Conservation (phyloP, 37 sponge, comb jelly and placozoan species). For the Halisarca cf. caerulea region DNA sequence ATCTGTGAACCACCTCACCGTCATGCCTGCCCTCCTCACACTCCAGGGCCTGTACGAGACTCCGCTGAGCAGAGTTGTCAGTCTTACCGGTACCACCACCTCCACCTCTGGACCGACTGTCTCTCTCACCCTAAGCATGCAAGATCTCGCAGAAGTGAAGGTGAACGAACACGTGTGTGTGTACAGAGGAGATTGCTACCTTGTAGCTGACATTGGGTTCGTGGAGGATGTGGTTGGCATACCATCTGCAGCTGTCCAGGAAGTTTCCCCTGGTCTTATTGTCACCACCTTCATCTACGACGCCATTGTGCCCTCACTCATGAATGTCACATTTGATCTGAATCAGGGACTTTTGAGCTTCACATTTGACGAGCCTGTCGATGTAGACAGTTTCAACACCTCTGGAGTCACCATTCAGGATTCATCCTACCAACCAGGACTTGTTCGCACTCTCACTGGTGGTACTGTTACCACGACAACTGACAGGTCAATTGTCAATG, state of each 20-base stretch:
- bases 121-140: slow-evolving; percentile 33
- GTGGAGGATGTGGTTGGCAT: slow-evolving; percentile 74
- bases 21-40: slow-evolving; percentile 51
- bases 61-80: slow-evolving; percentile 45
- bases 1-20: slow-evolving; percentile 62
- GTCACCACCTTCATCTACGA: slow-evolving; percentile 56
- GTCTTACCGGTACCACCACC: slow-evolving; percentile 28
- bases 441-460: slow-evolving; percentile 50
- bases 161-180: slow-evolving; percentile 63
- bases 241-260: slow-evolving; percentile 37
- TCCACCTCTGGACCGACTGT: slow-evolving; percentile 38
- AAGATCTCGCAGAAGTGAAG: slow-evolving; percentile 69
- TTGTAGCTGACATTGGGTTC: slow-evolving; percentile 30
- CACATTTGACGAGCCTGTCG: slow-evolving; percentile 81
- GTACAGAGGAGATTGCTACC: slow-evolving; percentile 84
- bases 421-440: background rate
- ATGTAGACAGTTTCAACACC: slow-evolving; percentile 38
- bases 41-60: slow-evolving; percentile 71
- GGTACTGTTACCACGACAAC: slow-evolving; percentile 17
- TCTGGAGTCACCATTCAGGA: slow-evolving; percentile 60
- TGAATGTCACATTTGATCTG: slow-evolving; percentile 55
- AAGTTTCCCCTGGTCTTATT: slow-evolving; percentile 74
- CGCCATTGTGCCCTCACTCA: slow-evolving; percentile 52
- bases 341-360: slow-evolving; percentile 68
- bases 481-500: slow-evolving; percentile 25